Percentiles rank a stretch among this genome's conserved stretches.
Conservation (phyloP, 2,113 vertebrate species). For the Myrmecophaga tridactyla region DNA sequence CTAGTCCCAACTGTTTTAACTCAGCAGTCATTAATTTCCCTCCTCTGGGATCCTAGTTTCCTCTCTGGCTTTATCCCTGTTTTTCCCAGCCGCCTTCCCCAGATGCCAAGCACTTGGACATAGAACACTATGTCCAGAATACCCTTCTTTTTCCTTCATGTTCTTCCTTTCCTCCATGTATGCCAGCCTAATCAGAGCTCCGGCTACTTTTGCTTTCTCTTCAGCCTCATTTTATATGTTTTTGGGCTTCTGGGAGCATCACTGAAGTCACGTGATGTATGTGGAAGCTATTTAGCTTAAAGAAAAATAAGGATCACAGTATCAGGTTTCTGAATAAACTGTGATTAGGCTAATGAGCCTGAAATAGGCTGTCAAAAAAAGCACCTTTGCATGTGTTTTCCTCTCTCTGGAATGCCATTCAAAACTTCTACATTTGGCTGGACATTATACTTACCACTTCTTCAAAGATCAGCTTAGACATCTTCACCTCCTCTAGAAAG, state of each 20-base stretch:
- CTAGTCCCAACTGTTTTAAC: not conserved
- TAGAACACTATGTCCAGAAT: not conserved
- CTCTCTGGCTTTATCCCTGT: not conserved
- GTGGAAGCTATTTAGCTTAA: slow-evolving; percentile 43
- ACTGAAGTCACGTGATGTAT: not conserved
- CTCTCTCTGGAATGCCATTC: not conserved
- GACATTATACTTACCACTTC: not conserved
- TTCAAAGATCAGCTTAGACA: not conserved
- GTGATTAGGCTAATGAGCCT: slow-evolving; percentile 37
- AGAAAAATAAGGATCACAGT: slow-evolving; percentile 24
- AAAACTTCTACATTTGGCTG: slow-evolving; percentile 25
- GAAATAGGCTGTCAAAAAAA: slow-evolving; percentile 40
- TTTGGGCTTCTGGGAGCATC: slow-evolving; percentile 18
- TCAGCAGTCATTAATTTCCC: not conserved
- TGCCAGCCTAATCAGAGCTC: not conserved
- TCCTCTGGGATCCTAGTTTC: not conserved
- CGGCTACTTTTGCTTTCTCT: not conserved
- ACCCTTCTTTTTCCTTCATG: not conserved
- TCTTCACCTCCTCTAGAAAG: not conserved
- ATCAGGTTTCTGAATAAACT: slow-evolving; percentile 52
- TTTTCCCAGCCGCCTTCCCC: not conserved
- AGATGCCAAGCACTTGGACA: not conserved
- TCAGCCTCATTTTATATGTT: not conserved
- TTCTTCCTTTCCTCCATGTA: not conserved
- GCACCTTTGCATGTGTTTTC: not conserved